Percentiles rank a stretch among this genome's conserved stretches.
Evolutionary conservation across 2,797 vertebrate genomes (phyloP).

Genomic region (Anguilla pacifica): DNA sequence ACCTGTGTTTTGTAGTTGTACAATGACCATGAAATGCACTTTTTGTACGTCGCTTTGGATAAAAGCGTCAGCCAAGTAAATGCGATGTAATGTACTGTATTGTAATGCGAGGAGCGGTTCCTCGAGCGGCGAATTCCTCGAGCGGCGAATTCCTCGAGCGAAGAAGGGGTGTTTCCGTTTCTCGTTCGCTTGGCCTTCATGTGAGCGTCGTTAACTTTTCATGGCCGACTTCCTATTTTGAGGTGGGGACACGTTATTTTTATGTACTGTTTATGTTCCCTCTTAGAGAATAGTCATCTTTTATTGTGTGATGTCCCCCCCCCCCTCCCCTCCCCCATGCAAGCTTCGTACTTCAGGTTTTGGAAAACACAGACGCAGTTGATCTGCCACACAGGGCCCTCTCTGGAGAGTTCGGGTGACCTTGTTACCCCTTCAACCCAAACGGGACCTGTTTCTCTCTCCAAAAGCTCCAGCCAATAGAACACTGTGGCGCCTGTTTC

Average conservation of each 20-base stretch:
- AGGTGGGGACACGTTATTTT: background rate
- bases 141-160: background rate
- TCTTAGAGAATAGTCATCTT: background rate
- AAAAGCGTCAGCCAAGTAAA: no score
- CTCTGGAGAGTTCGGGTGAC: background rate
- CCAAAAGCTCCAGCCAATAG: conserved; percentile 6
- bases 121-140: no score
- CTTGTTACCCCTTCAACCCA: conserved; percentile 26
- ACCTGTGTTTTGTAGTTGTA: no score
- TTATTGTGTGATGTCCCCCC: no score
- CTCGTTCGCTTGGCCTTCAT: background rate
- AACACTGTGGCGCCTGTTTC: conserved; percentile 17
- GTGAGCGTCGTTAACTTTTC: background rate
- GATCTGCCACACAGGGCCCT: background rate
- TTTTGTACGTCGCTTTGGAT: no score
- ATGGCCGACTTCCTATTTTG: background rate
- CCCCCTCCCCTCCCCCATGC: background rate
- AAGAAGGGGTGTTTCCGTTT: background rate
- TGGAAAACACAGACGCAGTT: background rate
- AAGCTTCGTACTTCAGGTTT: background rate
- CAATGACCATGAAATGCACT: no score
- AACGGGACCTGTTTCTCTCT: background rate
- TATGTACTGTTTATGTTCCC: background rate
- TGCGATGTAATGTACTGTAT: no score
- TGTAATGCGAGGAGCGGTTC: background rate